A percentile compares a stretch with the other conserved stretches of the same genome.
Evolutionary conservation across 2,113 vertebrate species (phyloP).

Genomic region (human): GRCh38 chr1:198610001-198610500

Average conservation of each 20-base stretch:
- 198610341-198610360: not conserved
- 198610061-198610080: not conserved
- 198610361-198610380: not conserved
- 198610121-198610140: not conserved
- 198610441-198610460: not conserved
- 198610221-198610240: not conserved
- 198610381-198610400: not conserved
- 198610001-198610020: not conserved
- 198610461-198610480: not conserved
- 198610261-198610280: not conserved
- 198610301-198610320: not conserved
- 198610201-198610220: not conserved
- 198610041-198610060: not conserved
- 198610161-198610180: not conserved
- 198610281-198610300: not conserved
- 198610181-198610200: not conserved
- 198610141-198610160: not conserved
- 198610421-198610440: not conserved
- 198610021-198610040: not conserved
- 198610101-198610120: rapidly evolving
- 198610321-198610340: not conserved
- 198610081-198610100: not conserved
- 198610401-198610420: not conserved
- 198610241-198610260: not conserved
- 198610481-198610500: not conserved